These are phyloP conservation scores for Protonibea diacanthus DNA, from an alignment of 2,797 vertebrate genomes.

Conservation along the genomic window DNA sequence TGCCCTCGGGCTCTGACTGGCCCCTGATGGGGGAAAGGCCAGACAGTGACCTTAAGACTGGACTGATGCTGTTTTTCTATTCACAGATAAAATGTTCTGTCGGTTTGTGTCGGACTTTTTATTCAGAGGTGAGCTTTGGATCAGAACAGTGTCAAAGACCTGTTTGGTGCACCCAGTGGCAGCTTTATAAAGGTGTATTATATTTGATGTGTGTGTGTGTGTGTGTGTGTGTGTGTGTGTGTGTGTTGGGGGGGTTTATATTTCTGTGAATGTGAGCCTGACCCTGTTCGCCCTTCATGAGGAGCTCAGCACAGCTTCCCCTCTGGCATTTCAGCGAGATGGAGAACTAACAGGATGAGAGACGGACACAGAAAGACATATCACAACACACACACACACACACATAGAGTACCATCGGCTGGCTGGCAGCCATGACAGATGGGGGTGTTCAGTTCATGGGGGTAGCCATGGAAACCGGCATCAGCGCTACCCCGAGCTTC, in stretches of 20 bases:
- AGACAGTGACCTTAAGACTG: conserved; percentile 55
- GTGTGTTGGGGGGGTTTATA: background rate
- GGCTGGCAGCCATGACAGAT: conserved; percentile 88
- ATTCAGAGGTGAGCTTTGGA: conserved; percentile 12
- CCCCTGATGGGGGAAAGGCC: conserved; percentile 56
- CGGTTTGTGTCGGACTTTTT: conserved; percentile 1
- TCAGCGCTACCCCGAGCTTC: conserved; percentile 61
- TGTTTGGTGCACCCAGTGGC: background rate
- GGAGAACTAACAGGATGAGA: conserved; percentile 46
- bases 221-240: conserved; percentile 11
- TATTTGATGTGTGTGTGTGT: conserved; percentile 17
- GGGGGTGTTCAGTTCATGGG: conserved; percentile 82
- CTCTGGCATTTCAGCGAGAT: conserved; percentile 53
- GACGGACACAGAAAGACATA: conserved; percentile 53
- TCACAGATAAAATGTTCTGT: conserved; percentile 14
- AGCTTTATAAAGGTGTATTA: background rate
- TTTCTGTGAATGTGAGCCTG: conserved; percentile 35
- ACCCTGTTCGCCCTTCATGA: conserved; percentile 61
- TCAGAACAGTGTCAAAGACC: conserved; percentile 19
- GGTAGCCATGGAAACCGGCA: conserved; percentile 88
- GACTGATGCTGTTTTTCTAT: conserved; percentile 24
- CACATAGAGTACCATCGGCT: conserved; percentile 71
- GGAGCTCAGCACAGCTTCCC: conserved; percentile 33
- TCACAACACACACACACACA: conserved; percentile 37
- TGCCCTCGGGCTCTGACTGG: conserved; percentile 52